Percentiles rank a stretch among this genome's conserved stretches.
phyloP scores from a whole-genome alignment of 2,888 invertebrate genomes.

The Hyposoter didymator region DNA sequence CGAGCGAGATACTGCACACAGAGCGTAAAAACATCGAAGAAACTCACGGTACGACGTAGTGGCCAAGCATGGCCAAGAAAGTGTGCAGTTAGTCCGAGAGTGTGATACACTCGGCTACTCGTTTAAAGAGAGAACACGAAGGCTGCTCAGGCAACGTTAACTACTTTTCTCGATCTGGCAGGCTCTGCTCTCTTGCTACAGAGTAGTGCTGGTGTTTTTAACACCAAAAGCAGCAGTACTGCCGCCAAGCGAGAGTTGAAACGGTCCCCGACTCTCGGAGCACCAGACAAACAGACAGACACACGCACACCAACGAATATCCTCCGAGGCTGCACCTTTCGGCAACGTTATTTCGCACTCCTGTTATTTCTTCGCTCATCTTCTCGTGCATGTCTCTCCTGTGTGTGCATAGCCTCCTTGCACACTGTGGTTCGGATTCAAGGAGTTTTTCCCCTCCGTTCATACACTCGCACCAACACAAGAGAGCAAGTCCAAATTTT shows the following conservation, averaged over 20 bases:
- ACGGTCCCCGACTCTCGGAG: constrained; percentile 24
- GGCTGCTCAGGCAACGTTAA: constrained; percentile 57
- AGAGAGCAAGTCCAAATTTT: neutral
- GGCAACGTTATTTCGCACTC: constrained; percentile 76
- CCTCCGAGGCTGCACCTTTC: constrained; percentile 75
- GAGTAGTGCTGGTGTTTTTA: constrained; percentile 12
- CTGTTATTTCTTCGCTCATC: constrained; percentile 70
- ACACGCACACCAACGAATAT: constrained; percentile 55
- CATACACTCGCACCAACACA: neutral
- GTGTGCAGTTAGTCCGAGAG: constrained; percentile 26
- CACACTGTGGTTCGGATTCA: neutral
- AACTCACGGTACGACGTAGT: neutral
- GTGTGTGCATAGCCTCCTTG: neutral
- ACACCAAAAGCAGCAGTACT: constrained; percentile 41
- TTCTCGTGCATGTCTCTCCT: neutral
- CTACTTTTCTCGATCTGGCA: constrained; percentile 10
- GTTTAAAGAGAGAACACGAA: constrained; percentile 58
- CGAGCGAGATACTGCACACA: constrained; percentile 40
- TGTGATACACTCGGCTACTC: constrained; percentile 50
- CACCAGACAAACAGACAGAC: constrained; percentile 25
- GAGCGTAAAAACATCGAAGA: constrained; percentile 13
- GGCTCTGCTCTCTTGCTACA: constrained; percentile 8
- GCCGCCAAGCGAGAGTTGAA: constrained; percentile 57
- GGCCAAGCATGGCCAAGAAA: constrained; percentile 10
- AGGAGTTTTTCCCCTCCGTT: neutral